These are phyloP conservation scores for Isoperla grammatica DNA, from an alignment of 2,888 invertebrate species.

Conservation along the genomic window DNA sequence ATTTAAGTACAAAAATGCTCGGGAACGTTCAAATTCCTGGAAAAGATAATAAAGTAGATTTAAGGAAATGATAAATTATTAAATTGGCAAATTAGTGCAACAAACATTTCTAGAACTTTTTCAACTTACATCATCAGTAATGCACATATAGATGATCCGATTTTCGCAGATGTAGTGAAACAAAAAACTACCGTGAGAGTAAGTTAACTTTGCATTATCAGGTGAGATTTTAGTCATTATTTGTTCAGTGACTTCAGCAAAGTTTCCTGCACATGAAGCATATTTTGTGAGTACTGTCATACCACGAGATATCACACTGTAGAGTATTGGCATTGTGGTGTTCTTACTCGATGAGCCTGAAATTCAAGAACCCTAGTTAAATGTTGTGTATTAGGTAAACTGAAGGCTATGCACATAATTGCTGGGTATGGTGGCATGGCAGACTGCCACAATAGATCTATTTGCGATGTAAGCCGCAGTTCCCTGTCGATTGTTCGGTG, in stretches of 20 bases:
- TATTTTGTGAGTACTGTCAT: constrained; percentile 81
- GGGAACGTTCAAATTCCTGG: constrained; percentile 87
- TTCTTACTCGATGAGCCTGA: not conserved
- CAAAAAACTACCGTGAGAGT: constrained; percentile 87
- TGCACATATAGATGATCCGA: constrained; percentile 86
- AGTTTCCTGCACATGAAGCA: constrained; percentile 91
- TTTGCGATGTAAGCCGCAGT: too few relatives aligned
- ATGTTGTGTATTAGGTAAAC: too few relatives aligned
- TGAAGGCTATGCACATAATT: too few relatives aligned
- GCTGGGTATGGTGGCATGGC: too few relatives aligned
- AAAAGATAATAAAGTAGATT: constrained; percentile 37
- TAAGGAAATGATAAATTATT: not conserved
- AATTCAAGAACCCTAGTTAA: not conserved
- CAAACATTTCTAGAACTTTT: constrained; percentile 13
- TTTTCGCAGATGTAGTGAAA: constrained; percentile 89
- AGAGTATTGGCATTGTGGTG: constrained; percentile 77
- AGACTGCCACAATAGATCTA: too few relatives aligned
- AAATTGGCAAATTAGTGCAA: not conserved
- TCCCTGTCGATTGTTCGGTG: too few relatives aligned
- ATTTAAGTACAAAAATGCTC: constrained; percentile 84
- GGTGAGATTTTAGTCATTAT: constrained; percentile 80
- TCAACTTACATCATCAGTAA: constrained; percentile 82
- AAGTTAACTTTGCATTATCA: constrained; percentile 87
- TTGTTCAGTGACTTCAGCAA: constrained; percentile 90
- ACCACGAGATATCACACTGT: constrained; percentile 83